Conservation (phyloP, 2,113 vertebrate species). For the Mixornis gularis region DNA sequence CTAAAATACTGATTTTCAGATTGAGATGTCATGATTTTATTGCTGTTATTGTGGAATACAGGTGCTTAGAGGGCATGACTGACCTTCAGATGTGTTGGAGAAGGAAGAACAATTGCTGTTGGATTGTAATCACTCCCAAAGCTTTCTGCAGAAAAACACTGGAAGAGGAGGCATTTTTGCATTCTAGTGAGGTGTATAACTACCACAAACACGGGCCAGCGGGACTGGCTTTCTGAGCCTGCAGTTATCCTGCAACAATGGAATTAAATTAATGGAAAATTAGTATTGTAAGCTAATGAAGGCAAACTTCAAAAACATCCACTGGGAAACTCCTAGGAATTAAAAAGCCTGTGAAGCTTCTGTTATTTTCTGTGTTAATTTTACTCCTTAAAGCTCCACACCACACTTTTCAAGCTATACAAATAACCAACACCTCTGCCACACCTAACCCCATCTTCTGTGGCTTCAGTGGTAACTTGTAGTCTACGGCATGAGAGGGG, state of each 20-base stretch:
- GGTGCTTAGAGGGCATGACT: background rate
- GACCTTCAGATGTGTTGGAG: background rate
- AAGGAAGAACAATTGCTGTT: background rate
- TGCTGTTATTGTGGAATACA: background rate
- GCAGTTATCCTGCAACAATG: background rate
- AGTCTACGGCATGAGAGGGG: rapidly evolving
- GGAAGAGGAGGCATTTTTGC: background rate
- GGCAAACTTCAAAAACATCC: background rate
- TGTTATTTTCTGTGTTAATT: background rate
- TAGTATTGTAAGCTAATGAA: background rate
- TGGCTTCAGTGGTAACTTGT: background rate
- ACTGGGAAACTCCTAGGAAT: background rate
- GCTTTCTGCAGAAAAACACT: background rate
- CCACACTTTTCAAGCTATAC: background rate
- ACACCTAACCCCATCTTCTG: background rate
- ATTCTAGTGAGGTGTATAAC: background rate
- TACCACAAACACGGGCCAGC: background rate
- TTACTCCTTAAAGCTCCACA: background rate
- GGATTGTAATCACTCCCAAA: background rate
- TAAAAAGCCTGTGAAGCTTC: background rate
- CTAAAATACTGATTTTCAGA: background rate
- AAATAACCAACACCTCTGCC: background rate
- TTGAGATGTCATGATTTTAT: background rate
- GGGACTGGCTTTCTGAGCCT: background rate
- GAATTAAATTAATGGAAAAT: background rate